Evolutionary conservation across 1,140 invertebrate species (phyloP).

Genomic region (Drosophila tristis): DNA sequence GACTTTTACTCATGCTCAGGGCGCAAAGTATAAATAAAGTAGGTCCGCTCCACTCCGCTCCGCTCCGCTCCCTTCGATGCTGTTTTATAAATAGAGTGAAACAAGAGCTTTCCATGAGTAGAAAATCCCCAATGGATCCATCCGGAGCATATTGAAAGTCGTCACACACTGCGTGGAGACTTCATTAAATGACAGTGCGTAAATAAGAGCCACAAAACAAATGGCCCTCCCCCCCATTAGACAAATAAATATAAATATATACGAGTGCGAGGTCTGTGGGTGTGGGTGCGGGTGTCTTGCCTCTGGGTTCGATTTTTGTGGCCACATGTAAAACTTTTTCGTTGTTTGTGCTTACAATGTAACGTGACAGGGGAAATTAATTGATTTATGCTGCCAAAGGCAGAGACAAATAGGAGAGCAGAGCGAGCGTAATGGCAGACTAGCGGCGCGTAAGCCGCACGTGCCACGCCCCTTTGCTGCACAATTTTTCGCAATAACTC

Average conservation of each 20-base stretch:
- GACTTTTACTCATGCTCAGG: neutral
- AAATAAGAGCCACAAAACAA: constrained; percentile 52
- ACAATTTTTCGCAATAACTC: constrained; percentile 72
- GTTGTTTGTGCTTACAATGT: constrained; percentile 69
- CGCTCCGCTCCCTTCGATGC: neutral
- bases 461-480: constrained; percentile 40
- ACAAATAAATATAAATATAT: constrained; percentile 36
- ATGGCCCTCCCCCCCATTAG: constrained; percentile 22
- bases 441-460: constrained; percentile 31
- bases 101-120: constrained; percentile 38
- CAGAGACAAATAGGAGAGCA: constrained; percentile 15
- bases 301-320: constrained; percentile 42
- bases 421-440: constrained; percentile 1
- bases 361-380: constrained; percentile 71
- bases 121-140: constrained; percentile 37
- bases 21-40: constrained; percentile 12
- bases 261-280: neutral
- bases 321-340: constrained; percentile 33
- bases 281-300: constrained; percentile 9
- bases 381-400: constrained; percentile 66
- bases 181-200: constrained; percentile 58
- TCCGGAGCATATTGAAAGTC: constrained; percentile 20
- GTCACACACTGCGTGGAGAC: constrained; percentile 30
- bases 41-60: neutral
- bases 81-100: constrained; percentile 45